Conservation (phyloP, 2,888 invertebrate genomes). For the Esperia sulphurella region DNA sequence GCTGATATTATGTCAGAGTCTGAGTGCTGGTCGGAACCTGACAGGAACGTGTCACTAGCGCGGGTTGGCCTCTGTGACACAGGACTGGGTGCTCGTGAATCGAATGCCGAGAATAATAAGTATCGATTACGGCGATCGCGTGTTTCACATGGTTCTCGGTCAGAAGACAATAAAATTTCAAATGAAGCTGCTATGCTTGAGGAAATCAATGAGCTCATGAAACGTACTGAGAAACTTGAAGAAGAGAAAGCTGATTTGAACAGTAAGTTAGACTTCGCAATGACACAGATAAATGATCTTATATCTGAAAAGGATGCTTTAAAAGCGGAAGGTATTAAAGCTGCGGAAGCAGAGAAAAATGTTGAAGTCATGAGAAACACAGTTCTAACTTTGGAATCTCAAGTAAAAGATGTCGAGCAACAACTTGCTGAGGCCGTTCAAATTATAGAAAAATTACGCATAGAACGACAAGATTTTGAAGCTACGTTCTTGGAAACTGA, state of each 20-base stretch:
- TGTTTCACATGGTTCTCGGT: conserved; percentile 60
- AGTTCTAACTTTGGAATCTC: conserved; percentile 37
- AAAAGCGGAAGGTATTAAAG: conserved; percentile 35
- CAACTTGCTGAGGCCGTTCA: conserved; percentile 43
- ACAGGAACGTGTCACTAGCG: conserved; percentile 88
- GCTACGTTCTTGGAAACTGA: conserved; percentile 68
- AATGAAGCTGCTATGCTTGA: conserved; percentile 77
- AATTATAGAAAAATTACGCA: conserved; percentile 47
- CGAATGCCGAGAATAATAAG: conserved; percentile 52
- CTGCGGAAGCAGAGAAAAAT: conserved; percentile 41
- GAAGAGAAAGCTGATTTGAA: conserved; percentile 65
- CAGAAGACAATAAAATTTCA: conserved; percentile 65
- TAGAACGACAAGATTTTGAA: conserved; percentile 63
- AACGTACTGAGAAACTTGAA: conserved; percentile 47
- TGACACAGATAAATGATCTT: conserved; percentile 49
- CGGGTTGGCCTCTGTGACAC: conserved; percentile 83
- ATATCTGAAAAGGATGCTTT: conserved; percentile 45
- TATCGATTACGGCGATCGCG: conserved; percentile 60
- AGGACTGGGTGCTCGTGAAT: conserved; percentile 43
- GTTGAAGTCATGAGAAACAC: conserved; percentile 41
- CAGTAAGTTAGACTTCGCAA: conserved; percentile 51
- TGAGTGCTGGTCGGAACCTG: conserved; percentile 93
- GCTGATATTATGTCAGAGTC: conserved; percentile 81
- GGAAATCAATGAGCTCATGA: conserved; percentile 65
- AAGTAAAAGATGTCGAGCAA: conserved; percentile 50